Percentiles rank a stretch among this genome's conserved stretches.
These are phyloP conservation scores for Conus canariensis DNA, from an alignment of 2,888 invertebrate species.

Conservation along the genomic window DNA sequence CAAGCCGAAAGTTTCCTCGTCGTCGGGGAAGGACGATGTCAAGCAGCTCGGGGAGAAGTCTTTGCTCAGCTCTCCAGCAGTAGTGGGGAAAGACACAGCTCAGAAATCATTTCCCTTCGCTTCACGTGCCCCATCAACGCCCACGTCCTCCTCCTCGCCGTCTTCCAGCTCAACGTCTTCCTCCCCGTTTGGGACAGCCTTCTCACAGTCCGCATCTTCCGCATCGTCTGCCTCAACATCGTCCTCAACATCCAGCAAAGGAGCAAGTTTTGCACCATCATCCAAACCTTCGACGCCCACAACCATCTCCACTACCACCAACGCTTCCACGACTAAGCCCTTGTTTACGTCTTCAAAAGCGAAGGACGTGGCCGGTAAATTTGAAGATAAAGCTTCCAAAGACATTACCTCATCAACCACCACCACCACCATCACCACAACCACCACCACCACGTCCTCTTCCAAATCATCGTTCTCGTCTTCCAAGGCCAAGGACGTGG, in stretches of 20 bases:
- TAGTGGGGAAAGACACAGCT: not conserved
- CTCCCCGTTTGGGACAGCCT: not conserved
- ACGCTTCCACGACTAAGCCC: not conserved
- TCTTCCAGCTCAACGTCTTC: not conserved
- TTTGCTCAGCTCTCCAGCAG: not conserved
- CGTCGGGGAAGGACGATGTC: not conserved
- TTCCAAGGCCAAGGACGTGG: constrained; percentile 37
- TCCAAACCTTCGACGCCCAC: constrained; percentile 33
- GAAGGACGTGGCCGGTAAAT: constrained; percentile 39
- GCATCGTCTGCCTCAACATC: not conserved
- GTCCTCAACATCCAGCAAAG: not conserved
- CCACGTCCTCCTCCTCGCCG: not conserved
- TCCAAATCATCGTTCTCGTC: not conserved
- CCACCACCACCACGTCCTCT: constrained; percentile 31
- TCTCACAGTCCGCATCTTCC: not conserved
- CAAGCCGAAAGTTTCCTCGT: not conserved
- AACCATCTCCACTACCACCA: constrained; percentile 22
- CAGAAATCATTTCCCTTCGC: not conserved
- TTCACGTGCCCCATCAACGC: not conserved
- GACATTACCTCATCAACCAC: not conserved
- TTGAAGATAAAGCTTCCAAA: constrained; percentile 43
- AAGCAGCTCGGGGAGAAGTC: not conserved
- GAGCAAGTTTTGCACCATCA: not conserved
- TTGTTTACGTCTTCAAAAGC: constrained; percentile 24
- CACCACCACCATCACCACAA: not conserved